Base-by-base conservation (phyloP, 2,113 vertebrate genomes). In the Rhizomys pruinosus region DNA sequence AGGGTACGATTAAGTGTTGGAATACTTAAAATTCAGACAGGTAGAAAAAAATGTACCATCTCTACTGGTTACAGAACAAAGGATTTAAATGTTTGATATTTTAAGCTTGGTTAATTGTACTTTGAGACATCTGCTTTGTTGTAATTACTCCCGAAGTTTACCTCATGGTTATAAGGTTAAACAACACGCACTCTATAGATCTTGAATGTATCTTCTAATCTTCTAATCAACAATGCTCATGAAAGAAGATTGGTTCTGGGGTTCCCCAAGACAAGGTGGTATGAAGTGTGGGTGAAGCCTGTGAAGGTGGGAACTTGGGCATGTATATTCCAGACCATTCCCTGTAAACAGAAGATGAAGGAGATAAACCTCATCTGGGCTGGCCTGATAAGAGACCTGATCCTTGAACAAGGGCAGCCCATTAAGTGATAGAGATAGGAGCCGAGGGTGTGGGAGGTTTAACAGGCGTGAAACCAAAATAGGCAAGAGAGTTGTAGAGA, bases 1-100 rank as follows among this genome's bases (percentile, higher is more conserved):
- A 84, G 87, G 84, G 17, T 78, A 32, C 34, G 73, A 79, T 92
- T 90, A 90, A 76, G 57, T 85, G 22, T 79, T 42, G 82, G 59
- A 90, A 92, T 86, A 78, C 74, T 87, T 85, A 85, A 12, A 85
- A 81, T 88, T 71, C 11, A 77, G 68, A 79, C 63, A 80, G 84
- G 11, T 42, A 82, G 52, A 64, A 63, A 15, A 32, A 84, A 79
- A 44, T 37, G 61, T 47, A 42, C 34, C 59, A 12, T 87, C 13
- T 37, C 82, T 34, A 32, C 39, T 71, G 37, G 32, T 25, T 55
- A 64, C 37, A 74, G 25, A 55, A 85, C n/a, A 72, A 76, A 25
- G 89, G 8, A 87, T 92, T 64, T 84, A 87, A 76, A 80, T 16
- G 12, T 52, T 7, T 89, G 44, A 69, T 29, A 69, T 42, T 77